Evolutionary conservation across 2,888 invertebrate genomes (phyloP).

Genomic region (Drosophila basisetae): DNA sequence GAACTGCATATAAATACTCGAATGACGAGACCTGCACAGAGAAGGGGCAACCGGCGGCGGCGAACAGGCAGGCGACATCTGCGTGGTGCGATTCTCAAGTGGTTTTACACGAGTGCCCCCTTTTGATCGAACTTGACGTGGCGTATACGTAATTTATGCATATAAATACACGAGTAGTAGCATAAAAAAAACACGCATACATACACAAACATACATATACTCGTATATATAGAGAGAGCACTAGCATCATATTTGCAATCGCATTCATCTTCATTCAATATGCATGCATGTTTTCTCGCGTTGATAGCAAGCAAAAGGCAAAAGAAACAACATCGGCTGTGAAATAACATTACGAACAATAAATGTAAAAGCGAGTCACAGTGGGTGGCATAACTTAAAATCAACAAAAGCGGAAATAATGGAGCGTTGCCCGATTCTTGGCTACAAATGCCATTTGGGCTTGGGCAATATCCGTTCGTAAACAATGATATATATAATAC

Average conservation of each 20-base stretch:
- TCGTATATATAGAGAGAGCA: constrained; percentile 6
- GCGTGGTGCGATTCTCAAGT: constrained; percentile 62
- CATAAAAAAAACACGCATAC: constrained; percentile 16
- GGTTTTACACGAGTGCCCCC: constrained; percentile 53
- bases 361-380: constrained; percentile 38
- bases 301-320: constrained; percentile 37
- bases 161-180: constrained; percentile 43
- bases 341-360: constrained; percentile 67
- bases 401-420: constrained; percentile 12
- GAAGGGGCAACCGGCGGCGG: constrained; percentile 4
- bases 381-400: constrained; percentile 32
- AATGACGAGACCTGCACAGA: constrained; percentile 18
- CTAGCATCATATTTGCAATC: constrained; percentile 43
- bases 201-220: neutral
- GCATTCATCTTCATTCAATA: constrained; percentile 67
- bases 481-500: neutral
- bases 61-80: constrained; percentile 2
- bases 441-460: neutral
- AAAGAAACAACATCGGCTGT: constrained; percentile 41
- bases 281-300: constrained; percentile 46
- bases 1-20: constrained; percentile 78
- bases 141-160: constrained; percentile 77
- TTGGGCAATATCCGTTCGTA: neutral
- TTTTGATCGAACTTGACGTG: constrained; percentile 68
- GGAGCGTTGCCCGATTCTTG: constrained; percentile 7